phyloP scores from a whole-genome alignment of 1,140 invertebrate species.

The Mycetomoellerius zeteki region DNA sequence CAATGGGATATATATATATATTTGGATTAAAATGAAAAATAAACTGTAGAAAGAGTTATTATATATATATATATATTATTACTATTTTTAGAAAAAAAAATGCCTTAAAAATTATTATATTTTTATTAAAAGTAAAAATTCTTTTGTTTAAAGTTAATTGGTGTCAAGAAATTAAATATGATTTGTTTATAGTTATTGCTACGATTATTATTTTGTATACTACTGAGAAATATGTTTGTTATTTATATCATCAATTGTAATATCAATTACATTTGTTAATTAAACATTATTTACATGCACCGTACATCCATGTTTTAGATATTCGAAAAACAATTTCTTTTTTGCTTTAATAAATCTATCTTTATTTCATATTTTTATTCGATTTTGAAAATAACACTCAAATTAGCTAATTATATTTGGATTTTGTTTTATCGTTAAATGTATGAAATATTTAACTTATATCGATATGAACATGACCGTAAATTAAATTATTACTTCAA shows the following conservation, averaged over 20 bases:
- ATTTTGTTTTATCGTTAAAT: conserved; percentile 3
- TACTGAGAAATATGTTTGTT: neutral
- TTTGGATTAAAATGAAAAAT: neutral
- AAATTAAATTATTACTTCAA: neutral
- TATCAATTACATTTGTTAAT: neutral
- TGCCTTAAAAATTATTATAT: neutral
- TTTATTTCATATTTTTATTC: neutral
- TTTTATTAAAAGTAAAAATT: neutral
- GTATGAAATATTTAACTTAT: conserved; percentile 9
- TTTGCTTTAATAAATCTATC: neutral
- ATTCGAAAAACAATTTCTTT: neutral
- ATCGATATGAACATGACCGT: neutral
- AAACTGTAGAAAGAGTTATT: neutral
- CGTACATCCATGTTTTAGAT: neutral
- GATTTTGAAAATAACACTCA: neutral
- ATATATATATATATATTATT: neutral
- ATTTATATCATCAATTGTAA: neutral
- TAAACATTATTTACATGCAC: neutral
- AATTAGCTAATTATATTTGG: neutral
- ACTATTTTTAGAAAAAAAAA: neutral
- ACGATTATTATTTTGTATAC: neutral
- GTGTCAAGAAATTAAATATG: neutral
- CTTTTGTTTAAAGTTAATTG: neutral
- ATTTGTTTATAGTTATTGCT: neutral
- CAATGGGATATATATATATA: neutral